Conservation (phyloP, 2,888 invertebrate species). For the Pheosia tremula region DNA sequence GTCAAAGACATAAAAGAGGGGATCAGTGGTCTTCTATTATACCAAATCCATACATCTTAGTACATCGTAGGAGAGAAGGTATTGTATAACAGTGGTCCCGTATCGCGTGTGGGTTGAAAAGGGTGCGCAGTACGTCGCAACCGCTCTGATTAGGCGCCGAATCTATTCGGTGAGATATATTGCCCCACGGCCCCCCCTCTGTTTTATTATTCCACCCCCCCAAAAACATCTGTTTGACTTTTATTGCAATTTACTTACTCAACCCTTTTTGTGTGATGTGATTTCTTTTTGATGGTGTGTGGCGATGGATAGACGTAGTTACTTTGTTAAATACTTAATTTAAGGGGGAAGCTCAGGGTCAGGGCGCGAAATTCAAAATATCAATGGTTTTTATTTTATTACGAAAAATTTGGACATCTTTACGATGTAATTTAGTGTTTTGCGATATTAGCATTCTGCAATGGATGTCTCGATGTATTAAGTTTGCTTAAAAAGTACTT, state of each 20-base stretch:
- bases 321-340: not conserved
- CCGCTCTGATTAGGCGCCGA: conserved; percentile 45
- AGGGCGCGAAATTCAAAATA: too few relatives aligned
- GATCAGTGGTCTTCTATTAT: not conserved
- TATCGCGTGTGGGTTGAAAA: conserved; percentile 47
- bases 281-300: conserved; percentile 12
- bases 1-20: too few relatives aligned
- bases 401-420: too few relatives aligned
- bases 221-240: conserved; percentile 46
- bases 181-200: conserved; percentile 32
- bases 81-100: conserved; percentile 33
- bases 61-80: conserved; percentile 17
- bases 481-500: too few relatives aligned
- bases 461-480: too few relatives aligned
- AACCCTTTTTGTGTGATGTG: conserved; percentile 27
- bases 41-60: conserved; percentile 15
- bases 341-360: not conserved
- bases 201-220: conserved; percentile 40
- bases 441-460: too few relatives aligned
- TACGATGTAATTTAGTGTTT: too few relatives aligned
- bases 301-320: not conserved
- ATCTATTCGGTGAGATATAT: conserved; percentile 50
- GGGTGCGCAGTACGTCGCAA: conserved; percentile 36
- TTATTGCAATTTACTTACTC: conserved; percentile 43
- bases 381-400: too few relatives aligned